Evolutionary conservation across 2,888 invertebrate genomes (phyloP), one percentile per base, ranked within the genome.

Genomic region (Meliscaeva auricollis): DNA sequence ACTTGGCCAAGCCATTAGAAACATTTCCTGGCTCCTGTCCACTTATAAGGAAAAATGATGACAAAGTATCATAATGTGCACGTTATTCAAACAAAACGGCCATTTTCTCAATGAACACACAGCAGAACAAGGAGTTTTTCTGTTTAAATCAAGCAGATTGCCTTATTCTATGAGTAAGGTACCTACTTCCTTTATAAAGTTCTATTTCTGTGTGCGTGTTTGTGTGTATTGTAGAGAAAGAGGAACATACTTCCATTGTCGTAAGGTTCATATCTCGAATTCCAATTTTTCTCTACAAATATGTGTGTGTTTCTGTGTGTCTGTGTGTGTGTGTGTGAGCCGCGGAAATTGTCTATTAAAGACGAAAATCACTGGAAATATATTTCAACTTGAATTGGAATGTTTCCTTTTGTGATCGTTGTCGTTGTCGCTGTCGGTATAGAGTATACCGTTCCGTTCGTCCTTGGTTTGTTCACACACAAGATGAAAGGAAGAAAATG

Each of bases 261-360:
- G 54, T 32, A 64, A 46, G 46, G 64, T 30, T 35, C 58, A 30
- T 77, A 77, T 82, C 72, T 73, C 54, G 46, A 48, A 17, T 15
- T 46, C 20, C 70, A 48, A 66, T 74, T 75, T 72, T 64, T 72
- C 44, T 72, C 41, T 9, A 26, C 22, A 15, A 9, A 5, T 26
- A 3, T 30, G n/a, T n/a, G 7, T 26, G 13, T 4, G 20, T n/a
- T 7, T 26, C 7, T 30, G n/a, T n/a, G 7, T 26, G 13, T 4
- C 13, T n/a, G 22, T 60, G 7, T 26, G 7, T 32, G 13, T 46
- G 20, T 48, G 32, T 48, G 17, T 35, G 46, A 46, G 68, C 52
- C 80, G 75, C 84, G 84, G 84, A 84, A 84, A 84, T 84, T 80
- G 84, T 80, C 84, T 80, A 84, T 84, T 84, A 84, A 78, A 38